A percentile compares a stretch with the other conserved stretches of the same genome.
phyloP scores from a whole-genome alignment of 2,888 invertebrate species.

The Athalia rosae region DNA sequence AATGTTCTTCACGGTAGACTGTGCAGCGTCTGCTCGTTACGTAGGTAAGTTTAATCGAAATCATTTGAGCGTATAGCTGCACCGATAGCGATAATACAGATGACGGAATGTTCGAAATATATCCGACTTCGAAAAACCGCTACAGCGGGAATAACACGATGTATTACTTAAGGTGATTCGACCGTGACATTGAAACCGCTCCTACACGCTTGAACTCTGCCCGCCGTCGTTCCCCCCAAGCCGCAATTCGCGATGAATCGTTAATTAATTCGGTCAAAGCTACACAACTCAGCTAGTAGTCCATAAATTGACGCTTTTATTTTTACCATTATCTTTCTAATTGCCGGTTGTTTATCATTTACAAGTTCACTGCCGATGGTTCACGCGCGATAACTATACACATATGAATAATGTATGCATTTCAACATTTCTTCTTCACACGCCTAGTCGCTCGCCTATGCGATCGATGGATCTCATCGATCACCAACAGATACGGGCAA shows the following conservation, averaged over 20 bases:
- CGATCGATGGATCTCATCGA: too few relatives aligned
- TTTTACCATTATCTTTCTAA: too few relatives aligned
- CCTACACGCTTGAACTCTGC: constrained; percentile 9
- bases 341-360: too few relatives aligned
- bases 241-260: neutral
- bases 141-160: constrained; percentile 14
- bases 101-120: constrained; percentile 51
- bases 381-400: too few relatives aligned
- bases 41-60: constrained; percentile 7
- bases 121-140: neutral
- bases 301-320: too few relatives aligned
- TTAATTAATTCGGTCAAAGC: too few relatives aligned
- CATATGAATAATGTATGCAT: too few relatives aligned
- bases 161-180: constrained; percentile 31
- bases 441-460: too few relatives aligned
- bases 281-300: too few relatives aligned
- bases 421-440: too few relatives aligned
- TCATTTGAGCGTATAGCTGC: neutral
- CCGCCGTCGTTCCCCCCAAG: neutral
- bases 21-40: neutral
- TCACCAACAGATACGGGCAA: neutral
- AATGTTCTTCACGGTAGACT: neutral
- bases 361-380: too few relatives aligned
- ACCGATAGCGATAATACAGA: constrained; percentile 43
- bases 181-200: constrained; percentile 44